Base-by-base conservation (phyloP, 2,797 vertebrate species). In the Meriones psammophilus region DNA sequence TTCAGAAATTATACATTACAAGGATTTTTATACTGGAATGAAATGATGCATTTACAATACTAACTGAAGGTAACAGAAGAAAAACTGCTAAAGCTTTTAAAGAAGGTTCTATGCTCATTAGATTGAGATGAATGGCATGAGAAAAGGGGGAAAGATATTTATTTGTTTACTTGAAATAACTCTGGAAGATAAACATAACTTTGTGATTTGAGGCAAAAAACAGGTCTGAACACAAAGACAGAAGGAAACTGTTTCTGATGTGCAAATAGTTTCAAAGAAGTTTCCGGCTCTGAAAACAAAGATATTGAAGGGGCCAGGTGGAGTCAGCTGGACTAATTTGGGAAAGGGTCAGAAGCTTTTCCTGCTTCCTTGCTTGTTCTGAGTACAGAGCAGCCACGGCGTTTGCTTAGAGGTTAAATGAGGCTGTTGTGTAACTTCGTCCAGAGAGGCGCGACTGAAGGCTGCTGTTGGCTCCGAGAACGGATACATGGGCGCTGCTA, bases 221-320 rank as follows among this genome's bases (percentile, higher is more conserved):
- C 46, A 69, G 39, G 33, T 58, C 28, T 83, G 71, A 84, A 88
- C 60, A 64, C 56, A 54, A 8, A 28, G 33, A 94, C 84, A 88
- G 60, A 60, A 91, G 42, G 60, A 77, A 78, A 73, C 26, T 36
- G 18, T 73, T 88, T 76, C 36, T 39, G 26, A 26, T 89, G 56
- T 94, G 13, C 42, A 89, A 69, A 92, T 39, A 20, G 36, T 84
- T 56, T 84, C 39, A 86, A 50, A 56, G 26, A 94, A 62, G 54
- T 86, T 86, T 54, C 85, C 64, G 36, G 89, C 60, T 74, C 84
- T 30, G 24, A 88, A 94, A 74, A 76, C 24, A 14, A 36, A 88
- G 46, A 88, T 28, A 58, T 76, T 0, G 39, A 66, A 91, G 58
- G 64, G n/a, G 3, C 24, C 39, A 3, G 10, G n/a, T 28, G 28